Base-by-base conservation (phyloP, 2,888 invertebrate species). In the Ochlodes sylvanus region DNA sequence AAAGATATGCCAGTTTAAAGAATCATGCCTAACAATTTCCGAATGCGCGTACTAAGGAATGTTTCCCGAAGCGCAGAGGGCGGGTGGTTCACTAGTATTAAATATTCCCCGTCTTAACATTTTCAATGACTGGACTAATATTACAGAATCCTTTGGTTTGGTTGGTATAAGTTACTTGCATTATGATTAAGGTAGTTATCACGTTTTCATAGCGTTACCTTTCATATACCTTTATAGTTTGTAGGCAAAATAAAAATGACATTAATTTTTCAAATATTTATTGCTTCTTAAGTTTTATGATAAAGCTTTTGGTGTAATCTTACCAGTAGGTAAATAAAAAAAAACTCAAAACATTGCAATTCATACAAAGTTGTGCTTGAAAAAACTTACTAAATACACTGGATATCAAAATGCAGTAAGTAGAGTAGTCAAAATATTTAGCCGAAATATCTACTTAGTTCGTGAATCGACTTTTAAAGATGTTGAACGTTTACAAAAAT, bases 291-390 rank as follows among this genome's bases (percentile, higher is more conserved):
- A 73, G 69, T 71, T 72, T 73, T 71, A 75, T 72, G 73, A 71
- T 78, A 76, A 77, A 76, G 76, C 76, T 73, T 75, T 70, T 72
- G 65, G 62, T 75, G 70, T 72, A 70, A 69, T 65, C 69, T 68
- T 72, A 72, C 71, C 68, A 69, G 68, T 64, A 69, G 68, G 58
- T 67, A 38, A 68, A 68, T 69, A 52, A 69, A 56, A 70, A 47
- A 60, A 63, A 60, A 62, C 27, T 27, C 60, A 64, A 61, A 50
- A n/a, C 34, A 60, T 15, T 52, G 66, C 60, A 66, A 66, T 60
- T 27, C n/a, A 66, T 60, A 54, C 32, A 67, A 61, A 67, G 27
- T 67, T 67, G 66, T 67, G 60, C 66, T 67, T 57, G 56, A 41
- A 62, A 27, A 69, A 52, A 60, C 52, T 15, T 42, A 47, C 34